Base-by-base conservation (phyloP, 2,888 invertebrate genomes). In the Zootermopsis nevadensis region DNA sequence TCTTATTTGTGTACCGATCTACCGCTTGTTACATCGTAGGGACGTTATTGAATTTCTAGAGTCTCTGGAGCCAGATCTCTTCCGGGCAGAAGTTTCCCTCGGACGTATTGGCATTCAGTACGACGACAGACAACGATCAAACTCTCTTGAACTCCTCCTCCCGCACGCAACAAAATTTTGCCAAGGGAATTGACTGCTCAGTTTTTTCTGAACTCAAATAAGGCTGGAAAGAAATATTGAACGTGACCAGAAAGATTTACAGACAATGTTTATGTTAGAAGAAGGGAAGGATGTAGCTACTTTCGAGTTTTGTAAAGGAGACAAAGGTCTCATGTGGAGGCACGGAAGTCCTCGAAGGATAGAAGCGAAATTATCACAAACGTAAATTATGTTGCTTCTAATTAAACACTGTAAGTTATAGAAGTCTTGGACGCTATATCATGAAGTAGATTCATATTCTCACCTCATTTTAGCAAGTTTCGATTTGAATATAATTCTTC, bases 61-160 rank as follows among this genome's bases (percentile, higher is more conserved):
- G 2, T 60, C n/a, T 60, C n/a, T n/a, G n/a, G n/a, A 12, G 55
- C n/a, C 55, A 42, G 19, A 19, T 15, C 48, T 60, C 8, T 53
- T 60, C 60, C n/a, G 60, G n/a, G 60, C 24, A 6, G n/a, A 60
- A 27, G 27, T 60, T 60, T 60, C n/a, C 1, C n/a, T 33, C 69
- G 31, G 22, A 33, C 31, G 1, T 22, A 69, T 33, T 69, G 19
- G 33, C 22, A 69, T 69, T 69, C 69, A 33, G 31, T 22, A 69
- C 22, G 69, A 22, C 30, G 69, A 33, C 69, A 69, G 27, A 33
- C 30, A 69, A 33, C 69, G 69, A 69, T 69, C 69, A 69, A 69
- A 69, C 33, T 69, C n/a, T 60, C 60, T 15, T n/a, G 2, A 27
- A 27, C 60, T 27, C 27, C 60, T n/a, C 60, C 60, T 27, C 60